Evolutionary conservation across 2,113 vertebrate genomes (phyloP).

Genomic region (Poecilia latipinna): DNA sequence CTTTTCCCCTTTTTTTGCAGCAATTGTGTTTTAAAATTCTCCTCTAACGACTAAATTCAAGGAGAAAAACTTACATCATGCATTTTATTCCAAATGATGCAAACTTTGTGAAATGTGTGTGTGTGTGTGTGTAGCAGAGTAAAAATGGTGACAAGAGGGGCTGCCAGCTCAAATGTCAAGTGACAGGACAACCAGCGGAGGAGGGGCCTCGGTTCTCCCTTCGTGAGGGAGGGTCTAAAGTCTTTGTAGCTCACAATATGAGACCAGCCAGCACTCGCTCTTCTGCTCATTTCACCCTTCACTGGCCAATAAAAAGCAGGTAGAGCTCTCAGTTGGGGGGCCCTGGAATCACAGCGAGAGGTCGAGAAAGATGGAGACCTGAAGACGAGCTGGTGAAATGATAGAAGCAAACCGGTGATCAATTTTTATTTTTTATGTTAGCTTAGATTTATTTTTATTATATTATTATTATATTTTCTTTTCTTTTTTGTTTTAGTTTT

Average conservation of each 20-base stretch:
- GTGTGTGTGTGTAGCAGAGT: background rate
- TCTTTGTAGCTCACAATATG: conserved; percentile 59
- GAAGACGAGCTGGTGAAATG: conserved; percentile 44
- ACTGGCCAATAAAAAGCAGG: conserved; percentile 22
- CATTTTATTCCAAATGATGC: background rate
- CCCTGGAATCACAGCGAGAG: conserved; percentile 10
- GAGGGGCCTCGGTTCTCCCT: conserved; percentile 39
- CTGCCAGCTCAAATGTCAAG: conserved; percentile 67
- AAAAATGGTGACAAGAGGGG: conserved; percentile 45
- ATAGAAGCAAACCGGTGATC: conserved; percentile 38
- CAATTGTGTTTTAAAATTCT: background rate
- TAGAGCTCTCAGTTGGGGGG: background rate
- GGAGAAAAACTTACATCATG: background rate
- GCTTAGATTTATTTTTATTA: background rate
- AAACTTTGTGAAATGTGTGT: background rate
- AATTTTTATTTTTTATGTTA: background rate
- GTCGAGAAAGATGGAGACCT: conserved; percentile 5
- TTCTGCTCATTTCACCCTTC: conserved; percentile 37
- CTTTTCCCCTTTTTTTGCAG: background rate
- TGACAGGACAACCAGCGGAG: conserved; percentile 57
- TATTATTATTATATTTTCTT: background rate
- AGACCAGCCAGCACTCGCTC: conserved; percentile 39
- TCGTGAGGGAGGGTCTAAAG: conserved; percentile 55
- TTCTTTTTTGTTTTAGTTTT: background rate
- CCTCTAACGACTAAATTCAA: background rate